Base-by-base conservation (phyloP, 1,140 invertebrate genomes). In the Drosophila mojavensis region DNA sequence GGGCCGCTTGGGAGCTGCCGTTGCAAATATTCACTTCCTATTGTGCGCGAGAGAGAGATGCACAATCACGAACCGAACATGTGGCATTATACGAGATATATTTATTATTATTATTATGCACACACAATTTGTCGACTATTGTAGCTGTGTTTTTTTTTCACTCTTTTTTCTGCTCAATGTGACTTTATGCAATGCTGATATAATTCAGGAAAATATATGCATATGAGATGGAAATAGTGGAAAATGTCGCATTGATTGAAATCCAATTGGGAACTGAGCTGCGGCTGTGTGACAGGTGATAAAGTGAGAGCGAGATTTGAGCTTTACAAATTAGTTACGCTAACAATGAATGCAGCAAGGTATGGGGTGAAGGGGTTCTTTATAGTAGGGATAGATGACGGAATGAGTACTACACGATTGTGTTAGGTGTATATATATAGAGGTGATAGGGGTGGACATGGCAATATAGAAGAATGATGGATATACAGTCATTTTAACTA, bases 171-270 rank as follows among this genome's bases (percentile, higher is more conserved):
- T 30, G 28, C 30, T 28, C 56, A 73, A 61, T 66, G 43, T 36
- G 65, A 70, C 78, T 83, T 83, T 82, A 86, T 88, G 84, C 79
- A 86, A 88, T 76, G 30, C 47, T 61, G 30, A 63, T 48, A 73
- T 65, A 59, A 73, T 55, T 61, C 53, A 60, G 50, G 28, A 71
- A 64, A 68, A 61, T 55, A 1, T 30, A 69, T 7, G 43, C 15
- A n/a, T 56, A 17, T 15, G 39, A 30, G 24, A 67, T 39, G 36
- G 11, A 67, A 39, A n/a, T n/a, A 47, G 33, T 33, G 54, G n/a
- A 24, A 71, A 71, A 45, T 33, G 45, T 28, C n/a, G 48, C 48
- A 53, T 60, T 66, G 60, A 62, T 51, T 50, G 30, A 62, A 62
- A 50, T 10, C 30, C 60, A 15, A 41, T 54, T 10, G 4, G 10